phyloP scores from a whole-genome alignment of 2,888 invertebrate genomes.

The Lomographa bimaculata region DNA sequence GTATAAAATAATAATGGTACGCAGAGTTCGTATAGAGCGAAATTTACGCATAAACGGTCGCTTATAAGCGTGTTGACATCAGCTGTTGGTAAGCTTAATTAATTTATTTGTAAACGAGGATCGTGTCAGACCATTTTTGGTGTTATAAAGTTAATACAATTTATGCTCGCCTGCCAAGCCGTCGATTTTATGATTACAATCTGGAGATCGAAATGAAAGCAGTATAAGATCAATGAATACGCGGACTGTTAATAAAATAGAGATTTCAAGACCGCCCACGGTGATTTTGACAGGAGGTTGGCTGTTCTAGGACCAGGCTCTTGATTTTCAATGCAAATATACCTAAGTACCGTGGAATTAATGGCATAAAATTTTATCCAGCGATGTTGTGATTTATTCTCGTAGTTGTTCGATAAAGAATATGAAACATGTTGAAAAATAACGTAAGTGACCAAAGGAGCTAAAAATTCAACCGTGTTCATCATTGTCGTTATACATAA shows the following conservation, averaged over 20 bases:
- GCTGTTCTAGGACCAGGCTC: constrained; percentile 11
- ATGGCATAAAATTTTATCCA: too few species aligned
- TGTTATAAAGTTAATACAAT: constrained; percentile 25
- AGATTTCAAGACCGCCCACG: constrained; percentile 57
- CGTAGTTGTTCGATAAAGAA: too few species aligned
- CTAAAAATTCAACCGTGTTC: too few species aligned
- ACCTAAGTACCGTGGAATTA: too few species aligned
- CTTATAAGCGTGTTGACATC: constrained; percentile 18
- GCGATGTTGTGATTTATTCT: too few species aligned
- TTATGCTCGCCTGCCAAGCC: constrained; percentile 25
- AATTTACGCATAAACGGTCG: constrained; percentile 10
- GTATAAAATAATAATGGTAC: neutral
- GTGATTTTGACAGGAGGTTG: constrained; percentile 35
- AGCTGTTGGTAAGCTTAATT: constrained; percentile 21
- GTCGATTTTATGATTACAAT: constrained; percentile 45
- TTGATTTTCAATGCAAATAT: neutral
- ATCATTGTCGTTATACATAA: too few species aligned
- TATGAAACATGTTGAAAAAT: too few species aligned
- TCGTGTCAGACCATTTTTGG: constrained; percentile 23
- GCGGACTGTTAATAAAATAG: constrained; percentile 49
- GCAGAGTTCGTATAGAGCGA: neutral
- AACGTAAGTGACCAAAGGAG: too few species aligned
- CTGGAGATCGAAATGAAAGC: constrained; percentile 46
- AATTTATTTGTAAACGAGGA: constrained; percentile 23
- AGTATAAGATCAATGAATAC: constrained; percentile 47